Evolutionary conservation across 2,888 invertebrate genomes (phyloP).

Genomic region (Heliothis peltigera): DNA sequence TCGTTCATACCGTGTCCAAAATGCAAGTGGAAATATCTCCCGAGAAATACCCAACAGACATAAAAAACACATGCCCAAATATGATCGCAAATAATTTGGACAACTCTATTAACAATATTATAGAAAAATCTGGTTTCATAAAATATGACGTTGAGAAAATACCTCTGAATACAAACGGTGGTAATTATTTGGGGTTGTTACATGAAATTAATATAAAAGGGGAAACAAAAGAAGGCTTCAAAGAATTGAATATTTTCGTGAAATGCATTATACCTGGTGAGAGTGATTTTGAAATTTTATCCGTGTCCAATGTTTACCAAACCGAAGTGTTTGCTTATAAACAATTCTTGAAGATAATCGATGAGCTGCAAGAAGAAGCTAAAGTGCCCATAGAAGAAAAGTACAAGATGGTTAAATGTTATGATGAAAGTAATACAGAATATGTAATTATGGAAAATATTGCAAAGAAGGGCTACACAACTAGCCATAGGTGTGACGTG

Average conservation of each 20-base stretch:
- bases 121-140: conserved; percentile 43
- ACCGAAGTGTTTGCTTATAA: conserved; percentile 71
- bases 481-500: conserved; percentile 67
- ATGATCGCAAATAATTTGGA: conserved; percentile 45
- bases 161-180: conserved; percentile 67
- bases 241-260: conserved; percentile 72
- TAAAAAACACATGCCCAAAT: conserved; percentile 22
- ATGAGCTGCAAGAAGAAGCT: conserved; percentile 69
- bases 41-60: conserved; percentile 5
- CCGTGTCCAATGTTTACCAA: conserved; percentile 60
- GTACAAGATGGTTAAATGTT: conserved; percentile 69
- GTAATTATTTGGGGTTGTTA: conserved; percentile 70
- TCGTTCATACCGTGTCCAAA: conserved; percentile 8
- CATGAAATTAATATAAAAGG: conserved; percentile 72
- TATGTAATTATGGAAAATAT: conserved; percentile 75
- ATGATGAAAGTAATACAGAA: conserved; percentile 65
- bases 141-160: conserved; percentile 33
- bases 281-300: conserved; percentile 50
- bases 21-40: conserved; percentile 32
- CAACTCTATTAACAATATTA: conserved; percentile 50
- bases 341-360: conserved; percentile 67
- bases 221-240: conserved; percentile 63
- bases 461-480: conserved; percentile 68
- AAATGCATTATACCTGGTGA: conserved; percentile 64
- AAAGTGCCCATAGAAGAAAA: conserved; percentile 67